Base-by-base conservation (phyloP, 2,113 vertebrate species). In the Seriola dumerili region DNA sequence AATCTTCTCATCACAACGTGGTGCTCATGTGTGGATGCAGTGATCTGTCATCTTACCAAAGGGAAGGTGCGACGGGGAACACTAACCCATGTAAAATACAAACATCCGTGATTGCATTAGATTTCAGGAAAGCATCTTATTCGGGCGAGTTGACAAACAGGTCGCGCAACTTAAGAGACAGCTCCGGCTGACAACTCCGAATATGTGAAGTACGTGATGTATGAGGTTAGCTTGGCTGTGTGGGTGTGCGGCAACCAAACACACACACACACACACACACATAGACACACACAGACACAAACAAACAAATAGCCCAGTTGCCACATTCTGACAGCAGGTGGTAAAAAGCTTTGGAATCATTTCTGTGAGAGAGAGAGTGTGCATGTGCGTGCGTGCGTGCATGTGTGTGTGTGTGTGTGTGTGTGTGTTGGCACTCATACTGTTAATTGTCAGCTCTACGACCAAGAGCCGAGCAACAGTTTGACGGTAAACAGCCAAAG, bases 291-390 rank as follows among this genome's bases (percentile, higher is more conserved):
- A 5, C 21, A 58, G 5, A 55, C 64, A 88, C 76, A 89, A 73
- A 85, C 69, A 70, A 72, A 77, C 68, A 87, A 81, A 90, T n/a
- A 67, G n/a, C n/a, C 63, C 65, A n/a, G 40, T 42, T 72, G 65
- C 59, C 59, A 80, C 88, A 91, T 93, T 86, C 87, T 90, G 69
- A 89, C 74, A 85, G 62, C 91, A 87, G 80, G 86, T 89, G 92
- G 79, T 76, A 63, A 89, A 94, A 91, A 66, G 66, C 63, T 87
- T 75, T 10, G 34, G 65, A 76, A 71, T 57, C 32, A 38, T 63
- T 58, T 74, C 44, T 42, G 69, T 55, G 29, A 29, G 29, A 29
- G 25, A 25, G 25, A 25, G 25, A 12, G n/a, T 65, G 34, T 59
- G 32, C 76, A 59, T 50, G 59, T 46, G 50, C 50, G 69, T 70